Base-by-base conservation (phyloP, 2,113 vertebrate species). In the Tachuris rubrigastra region DNA sequence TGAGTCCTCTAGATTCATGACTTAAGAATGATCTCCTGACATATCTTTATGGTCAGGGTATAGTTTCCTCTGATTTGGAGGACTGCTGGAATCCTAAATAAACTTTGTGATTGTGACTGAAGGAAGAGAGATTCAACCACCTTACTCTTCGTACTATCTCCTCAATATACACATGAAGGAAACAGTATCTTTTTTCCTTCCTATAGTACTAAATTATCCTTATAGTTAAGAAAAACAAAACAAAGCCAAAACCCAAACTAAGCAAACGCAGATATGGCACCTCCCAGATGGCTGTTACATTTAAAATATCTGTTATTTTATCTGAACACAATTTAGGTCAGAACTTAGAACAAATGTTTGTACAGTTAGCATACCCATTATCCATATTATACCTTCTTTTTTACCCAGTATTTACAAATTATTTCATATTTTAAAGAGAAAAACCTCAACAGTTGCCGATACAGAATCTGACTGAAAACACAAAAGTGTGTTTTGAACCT, bases 381-480 rank as follows among this genome's bases (percentile, higher is more conserved):
- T 6, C 0, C 0, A 50, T 46, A 50, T 11, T 66, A 10, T 3
- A 30, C 5, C 1, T 44, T 52, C n/a, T n/a, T 50, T 68, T 72
- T 25, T 63, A 42, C 41, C 2, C 10, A 69, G 7, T 4, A 20
- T 37, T 44, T 59, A 59, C 16, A 74, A 86, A 42, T 58, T 49
- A 17, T 66, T 62, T 31, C 15, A 28, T 52, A 47, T 39, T 69
- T 12, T 65, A 39, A 52, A 76, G 23, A 50, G 20, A 47, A 47
- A 62, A 52, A 15, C 4, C 19, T 49, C 55, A 33, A 2, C 33
- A 20, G 19, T 2, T 73, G 15, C 9, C 35, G 15, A 30, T 73
- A 30, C 0, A 50, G 33, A 73, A 55, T 8, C 20, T 56, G 19
- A 5, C 8, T 81, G 17, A 85, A 76, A 72, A 46, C 58, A 53